A percentile compares a stretch with the other conserved stretches of the same genome.
phyloP scores from a whole-genome alignment of 2,797 vertebrate species.

The Poecile montanus region DNA sequence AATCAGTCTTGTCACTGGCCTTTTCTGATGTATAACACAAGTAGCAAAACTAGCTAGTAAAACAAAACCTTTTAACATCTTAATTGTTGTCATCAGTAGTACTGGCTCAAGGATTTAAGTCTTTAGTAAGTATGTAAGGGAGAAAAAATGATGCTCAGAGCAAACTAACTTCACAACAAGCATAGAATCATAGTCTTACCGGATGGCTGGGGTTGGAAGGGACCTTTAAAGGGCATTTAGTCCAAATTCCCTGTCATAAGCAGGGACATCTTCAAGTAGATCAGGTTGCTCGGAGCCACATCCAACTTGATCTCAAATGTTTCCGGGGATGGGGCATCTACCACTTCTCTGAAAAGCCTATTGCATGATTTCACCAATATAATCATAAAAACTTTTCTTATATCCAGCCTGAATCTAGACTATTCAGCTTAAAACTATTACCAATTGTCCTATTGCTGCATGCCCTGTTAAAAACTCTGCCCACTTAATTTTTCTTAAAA shows the following conservation, averaged over 20 bases:
- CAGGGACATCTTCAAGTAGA: background rate
- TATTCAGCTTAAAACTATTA: background rate
- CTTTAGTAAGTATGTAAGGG: accelerated
- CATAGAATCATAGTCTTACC: background rate
- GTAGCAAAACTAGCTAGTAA: background rate
- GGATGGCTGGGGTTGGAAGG: background rate
- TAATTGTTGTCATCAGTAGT: background rate
- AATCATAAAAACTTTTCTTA: background rate
- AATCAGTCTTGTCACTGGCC: background rate
- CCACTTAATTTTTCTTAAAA: background rate
- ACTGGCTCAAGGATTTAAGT: background rate
- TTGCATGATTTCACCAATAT: background rate
- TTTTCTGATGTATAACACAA: background rate
- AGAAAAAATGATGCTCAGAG: background rate
- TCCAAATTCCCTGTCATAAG: background rate
- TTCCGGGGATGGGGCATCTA: too few relatives aligned
- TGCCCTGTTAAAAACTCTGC: background rate
- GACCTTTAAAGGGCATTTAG: too few relatives aligned
- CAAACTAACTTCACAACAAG: background rate
- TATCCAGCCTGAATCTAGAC: background rate
- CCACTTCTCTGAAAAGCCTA: background rate
- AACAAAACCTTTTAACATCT: background rate
- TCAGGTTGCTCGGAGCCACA: accelerated
- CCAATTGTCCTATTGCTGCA: accelerated
- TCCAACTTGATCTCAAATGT: background rate